These are phyloP conservation scores for Lasius platythorax DNA, from an alignment of 2,888 invertebrate species.

Conservation along the genomic window DNA sequence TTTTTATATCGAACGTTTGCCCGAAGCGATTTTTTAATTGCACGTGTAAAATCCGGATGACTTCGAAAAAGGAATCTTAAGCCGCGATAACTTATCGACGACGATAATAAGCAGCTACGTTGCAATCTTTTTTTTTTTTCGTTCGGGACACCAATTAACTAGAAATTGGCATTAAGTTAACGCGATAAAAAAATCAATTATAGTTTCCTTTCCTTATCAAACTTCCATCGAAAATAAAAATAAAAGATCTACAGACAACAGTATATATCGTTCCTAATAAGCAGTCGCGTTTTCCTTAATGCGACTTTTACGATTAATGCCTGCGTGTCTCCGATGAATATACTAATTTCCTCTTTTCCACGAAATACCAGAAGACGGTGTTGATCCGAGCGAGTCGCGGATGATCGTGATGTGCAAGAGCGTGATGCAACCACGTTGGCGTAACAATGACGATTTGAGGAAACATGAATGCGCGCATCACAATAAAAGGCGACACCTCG, in stretches of 20 bases:
- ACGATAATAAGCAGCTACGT: not conserved
- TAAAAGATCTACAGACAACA: not conserved
- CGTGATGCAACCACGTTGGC: constrained; percentile 65
- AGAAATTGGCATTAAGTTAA: not conserved
- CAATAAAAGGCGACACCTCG: constrained; percentile 54
- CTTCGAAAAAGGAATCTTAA: too few relatives aligned
- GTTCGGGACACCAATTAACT: not conserved
- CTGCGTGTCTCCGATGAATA: not conserved
- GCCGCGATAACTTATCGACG: too few relatives aligned
- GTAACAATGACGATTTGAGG: constrained; percentile 60
- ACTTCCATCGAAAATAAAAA: not conserved
- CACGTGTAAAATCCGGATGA: too few relatives aligned
- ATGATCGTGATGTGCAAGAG: not conserved
- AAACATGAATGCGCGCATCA: constrained; percentile 39
- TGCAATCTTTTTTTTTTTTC: not conserved
- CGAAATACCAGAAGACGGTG: constrained; percentile 6
- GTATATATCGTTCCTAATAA: not conserved
- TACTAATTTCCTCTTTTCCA: not conserved
- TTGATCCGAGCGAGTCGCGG: not conserved
- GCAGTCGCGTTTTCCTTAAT: not conserved
- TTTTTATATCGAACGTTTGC: not conserved
- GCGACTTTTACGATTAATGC: not conserved
- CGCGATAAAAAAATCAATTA: not conserved
- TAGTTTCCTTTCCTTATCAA: not conserved
- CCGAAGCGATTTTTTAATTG: too few relatives aligned